phyloP scores from a whole-genome alignment of 2,888 invertebrate species.

The Allacma fusca region DNA sequence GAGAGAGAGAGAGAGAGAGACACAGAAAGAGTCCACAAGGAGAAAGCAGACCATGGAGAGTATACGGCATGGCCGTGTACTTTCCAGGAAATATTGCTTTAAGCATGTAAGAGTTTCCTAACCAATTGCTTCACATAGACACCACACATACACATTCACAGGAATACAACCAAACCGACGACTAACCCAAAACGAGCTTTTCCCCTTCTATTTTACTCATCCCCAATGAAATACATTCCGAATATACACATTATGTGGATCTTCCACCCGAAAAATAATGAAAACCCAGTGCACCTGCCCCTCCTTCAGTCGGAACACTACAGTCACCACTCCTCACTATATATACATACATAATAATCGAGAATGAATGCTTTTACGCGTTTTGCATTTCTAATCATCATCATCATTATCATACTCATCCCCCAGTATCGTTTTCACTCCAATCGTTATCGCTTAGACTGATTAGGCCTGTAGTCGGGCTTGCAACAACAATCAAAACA shows the following conservation, averaged over 20 bases:
- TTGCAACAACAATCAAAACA: neutral
- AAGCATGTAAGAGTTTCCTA: constrained; percentile 29
- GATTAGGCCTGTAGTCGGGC: neutral
- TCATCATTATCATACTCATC: constrained; percentile 9
- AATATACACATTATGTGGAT: neutral
- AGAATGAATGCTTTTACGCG: constrained; percentile 29
- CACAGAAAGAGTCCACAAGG: constrained; percentile 17
- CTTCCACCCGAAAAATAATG: constrained; percentile 29
- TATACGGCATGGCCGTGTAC: constrained; percentile 1
- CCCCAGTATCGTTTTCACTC: neutral
- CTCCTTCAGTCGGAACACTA: neutral
- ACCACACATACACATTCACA: constrained; percentile 28
- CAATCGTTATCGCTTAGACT: neutral
- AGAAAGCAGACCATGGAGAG: constrained; percentile 7
- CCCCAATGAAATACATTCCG: constrained; percentile 19
- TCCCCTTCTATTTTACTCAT: constrained; percentile 25
- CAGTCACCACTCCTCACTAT: neutral
- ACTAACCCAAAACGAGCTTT: constrained; percentile 43
- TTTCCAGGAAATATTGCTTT: constrained; percentile 10
- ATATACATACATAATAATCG: no score
- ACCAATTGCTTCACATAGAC: constrained; percentile 38
- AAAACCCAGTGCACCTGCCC: constrained; percentile 24
- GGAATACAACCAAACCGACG: constrained; percentile 19
- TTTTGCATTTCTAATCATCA: constrained; percentile 40
- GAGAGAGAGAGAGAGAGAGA: constrained; percentile 7